These are phyloP conservation scores for Pogoniulus pusillus DNA, from an alignment of 2,797 vertebrate species.

Conservation along the genomic window DNA sequence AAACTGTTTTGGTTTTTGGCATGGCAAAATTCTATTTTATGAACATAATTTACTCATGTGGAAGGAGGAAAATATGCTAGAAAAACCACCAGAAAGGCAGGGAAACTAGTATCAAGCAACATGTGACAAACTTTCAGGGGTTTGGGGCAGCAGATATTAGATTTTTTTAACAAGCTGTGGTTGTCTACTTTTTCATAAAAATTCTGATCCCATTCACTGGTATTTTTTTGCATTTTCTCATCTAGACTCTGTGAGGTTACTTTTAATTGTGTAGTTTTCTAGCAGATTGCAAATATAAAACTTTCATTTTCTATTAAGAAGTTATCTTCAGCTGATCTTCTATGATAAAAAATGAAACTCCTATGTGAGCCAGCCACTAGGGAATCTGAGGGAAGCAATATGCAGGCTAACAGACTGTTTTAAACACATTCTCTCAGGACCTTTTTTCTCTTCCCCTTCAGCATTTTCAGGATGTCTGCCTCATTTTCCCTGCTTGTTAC, in stretches of 20 bases:
- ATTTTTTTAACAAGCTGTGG: not conserved
- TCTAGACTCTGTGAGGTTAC: not conserved
- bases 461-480: slow-evolving; percentile 18
- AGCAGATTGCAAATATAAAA: slow-evolving; percentile 23
- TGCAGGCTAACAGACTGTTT: slow-evolving; percentile 41
- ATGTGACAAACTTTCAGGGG: not conserved
- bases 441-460: not conserved
- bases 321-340: slow-evolving; percentile 37
- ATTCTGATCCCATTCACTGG: not conserved
- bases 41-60: not conserved
- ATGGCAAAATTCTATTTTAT: not conserved
- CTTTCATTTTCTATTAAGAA: slow-evolving; percentile 55
- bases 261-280: slow-evolving; percentile 47
- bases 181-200: not conserved
- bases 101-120: not conserved
- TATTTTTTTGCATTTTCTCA: slow-evolving; percentile 21
- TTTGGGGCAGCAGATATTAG: not conserved
- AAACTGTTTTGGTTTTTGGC: not conserved
- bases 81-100: not conserved
- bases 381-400: slow-evolving; percentile 21
- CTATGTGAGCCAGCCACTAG: slow-evolving; percentile 21
- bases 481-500: not conserved
- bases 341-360: slow-evolving; percentile 64
- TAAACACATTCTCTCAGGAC: not conserved
- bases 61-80: not conserved